Conservation (phyloP, 2,888 invertebrate species). For the Rhingia campestris region DNA sequence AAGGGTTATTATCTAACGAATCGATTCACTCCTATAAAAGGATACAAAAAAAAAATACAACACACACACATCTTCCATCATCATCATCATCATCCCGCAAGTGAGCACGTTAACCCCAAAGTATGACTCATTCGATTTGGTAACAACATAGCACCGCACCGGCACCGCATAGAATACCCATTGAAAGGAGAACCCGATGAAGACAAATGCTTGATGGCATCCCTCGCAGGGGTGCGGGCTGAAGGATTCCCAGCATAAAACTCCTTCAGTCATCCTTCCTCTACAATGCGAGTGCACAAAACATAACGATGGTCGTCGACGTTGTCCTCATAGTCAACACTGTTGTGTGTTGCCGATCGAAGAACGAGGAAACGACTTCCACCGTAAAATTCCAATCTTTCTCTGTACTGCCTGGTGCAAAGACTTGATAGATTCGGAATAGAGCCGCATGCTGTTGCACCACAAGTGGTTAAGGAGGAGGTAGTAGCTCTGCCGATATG, state of each 20-base stretch:
- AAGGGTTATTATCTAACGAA: constrained; percentile 72
- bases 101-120: constrained; percentile 73
- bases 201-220: constrained; percentile 70
- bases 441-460: constrained; percentile 62
- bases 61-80: constrained; percentile 52
- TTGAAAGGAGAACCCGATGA: constrained; percentile 30
- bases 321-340: constrained; percentile 2
- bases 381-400: constrained; percentile 63
- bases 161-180: constrained; percentile 14
- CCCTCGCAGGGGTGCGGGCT: constrained; percentile 41
- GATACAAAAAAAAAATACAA: constrained; percentile 32
- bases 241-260: constrained; percentile 40
- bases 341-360: constrained; percentile 42
- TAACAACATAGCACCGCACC: constrained; percentile 27
- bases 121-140: constrained; percentile 72
- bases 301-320: constrained; percentile 57
- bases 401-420: constrained; percentile 50
- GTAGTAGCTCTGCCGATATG: constrained; percentile 33
- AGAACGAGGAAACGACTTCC: constrained; percentile 56
- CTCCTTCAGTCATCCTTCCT: constrained; percentile 62
- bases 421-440: constrained; percentile 56
- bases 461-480: constrained; percentile 66
- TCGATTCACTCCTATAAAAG: constrained; percentile 66
- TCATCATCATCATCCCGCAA: constrained; percentile 60
- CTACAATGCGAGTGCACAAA: constrained; percentile 19